Percentiles rank a stretch among this genome's conserved stretches.
Evolutionary conservation across 2,888 invertebrate genomes (phyloP).

Genomic region (Lasioglossum malachurum): DNA sequence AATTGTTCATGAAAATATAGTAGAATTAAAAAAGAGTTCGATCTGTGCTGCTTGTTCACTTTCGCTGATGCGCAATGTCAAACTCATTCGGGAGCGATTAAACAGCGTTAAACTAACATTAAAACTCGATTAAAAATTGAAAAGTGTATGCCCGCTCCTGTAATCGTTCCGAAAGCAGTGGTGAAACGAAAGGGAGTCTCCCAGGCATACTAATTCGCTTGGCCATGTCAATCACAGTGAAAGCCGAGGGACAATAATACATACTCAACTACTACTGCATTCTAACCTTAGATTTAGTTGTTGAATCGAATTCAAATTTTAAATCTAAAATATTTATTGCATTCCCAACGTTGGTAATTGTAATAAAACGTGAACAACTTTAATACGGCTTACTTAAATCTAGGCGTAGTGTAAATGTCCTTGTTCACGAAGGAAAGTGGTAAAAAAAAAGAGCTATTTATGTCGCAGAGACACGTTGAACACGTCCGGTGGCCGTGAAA

Average conservation of each 20-base stretch:
- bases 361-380: too few species aligned
- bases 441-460: not conserved
- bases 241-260: not conserved
- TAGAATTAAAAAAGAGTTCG: not conserved
- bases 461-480: constrained; percentile 1
- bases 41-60: not conserved
- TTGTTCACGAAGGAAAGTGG: not conserved
- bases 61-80: not conserved
- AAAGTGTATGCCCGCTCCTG: not conserved
- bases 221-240: not conserved
- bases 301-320: too few species aligned
- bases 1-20: not conserved
- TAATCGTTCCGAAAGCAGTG: not conserved
- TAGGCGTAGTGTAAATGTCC: too few species aligned
- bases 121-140: not conserved
- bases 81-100: not conserved
- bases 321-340: too few species aligned
- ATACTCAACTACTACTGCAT: too few species aligned
- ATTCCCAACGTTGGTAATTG: too few species aligned
- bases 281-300: too few species aligned
- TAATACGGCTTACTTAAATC: too few species aligned
- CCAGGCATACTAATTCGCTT: not conserved
- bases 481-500: constrained; percentile 27
- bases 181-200: not conserved
- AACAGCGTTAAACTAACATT: not conserved